Base-by-base conservation (phyloP, 2,113 vertebrate genomes). In the Burhinus oedicnemus region DNA sequence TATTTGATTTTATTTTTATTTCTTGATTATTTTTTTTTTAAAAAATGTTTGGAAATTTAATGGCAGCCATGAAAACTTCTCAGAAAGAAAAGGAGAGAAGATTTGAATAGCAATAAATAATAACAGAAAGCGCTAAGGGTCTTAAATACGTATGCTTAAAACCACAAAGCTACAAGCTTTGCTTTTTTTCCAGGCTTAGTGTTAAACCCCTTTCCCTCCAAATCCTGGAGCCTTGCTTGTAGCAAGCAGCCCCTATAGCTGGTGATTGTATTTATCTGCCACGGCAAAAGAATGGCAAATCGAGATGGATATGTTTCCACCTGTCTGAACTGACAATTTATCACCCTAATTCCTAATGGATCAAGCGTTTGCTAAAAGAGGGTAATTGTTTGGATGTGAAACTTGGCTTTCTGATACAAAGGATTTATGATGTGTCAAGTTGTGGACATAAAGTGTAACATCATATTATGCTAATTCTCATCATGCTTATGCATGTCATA, bases 331-430 rank as follows among this genome's bases (percentile, higher is more conserved):
- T 21, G 83, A 80, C 62, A 60, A 17, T 95, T 89, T 26, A 65
- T 91, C 90, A 66, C 89, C 81, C 61, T 6, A 16, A 58, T 45
- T 91, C 89, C 84, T 55, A 42, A 26, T 26, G 94, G 96, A 92
- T 91, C 74, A 29, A 44, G 82, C 62, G 29, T 93, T 75, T 94
- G 76, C 89, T 96, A 84, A 68, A 58, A 83, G 91, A 27, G 71
- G 83, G 54, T 78, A 88, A 96, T 84, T 81, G 93, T 40, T 69
- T 54, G 82, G 70, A 55, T 90, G 69, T 89, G 95, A 51, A 87
- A 10, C 34, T 94, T 74, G 87, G 74, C 44, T 96, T 94, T 85
- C 62, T 49, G 76, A 69, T 64, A 83, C 8, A 20, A 90, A 76
- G 72, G 79, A 49, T 93, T 89, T 74, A 27, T 40, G 80, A n/a